Conservation (phyloP, 2,113 vertebrate species). For the human region DNA sequence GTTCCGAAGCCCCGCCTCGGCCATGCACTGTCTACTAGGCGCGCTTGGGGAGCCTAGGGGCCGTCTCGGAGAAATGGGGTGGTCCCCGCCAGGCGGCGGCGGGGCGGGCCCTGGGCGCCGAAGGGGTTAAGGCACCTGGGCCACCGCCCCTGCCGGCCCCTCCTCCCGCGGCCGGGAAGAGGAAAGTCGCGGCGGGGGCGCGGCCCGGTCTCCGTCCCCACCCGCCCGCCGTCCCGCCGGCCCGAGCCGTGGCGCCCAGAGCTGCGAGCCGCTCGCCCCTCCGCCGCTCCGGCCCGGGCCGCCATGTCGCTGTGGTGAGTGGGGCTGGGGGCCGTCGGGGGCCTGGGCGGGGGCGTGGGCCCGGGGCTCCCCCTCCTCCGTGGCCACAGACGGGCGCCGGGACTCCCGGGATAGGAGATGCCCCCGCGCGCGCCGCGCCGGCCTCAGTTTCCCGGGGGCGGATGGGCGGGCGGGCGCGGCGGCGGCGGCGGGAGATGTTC, state of each 20-base stretch:
- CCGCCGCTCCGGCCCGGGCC: conserved; percentile 51
- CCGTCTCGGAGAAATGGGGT: not conserved
- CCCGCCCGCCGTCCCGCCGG: conserved; percentile 35
- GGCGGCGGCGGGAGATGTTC: not conserved
- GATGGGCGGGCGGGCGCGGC: not conserved
- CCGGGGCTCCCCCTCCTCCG: no score
- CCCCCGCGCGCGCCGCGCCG: not conserved
- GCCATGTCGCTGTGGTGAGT: conserved; percentile 87
- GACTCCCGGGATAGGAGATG: not conserved
- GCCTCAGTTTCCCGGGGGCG: not conserved
- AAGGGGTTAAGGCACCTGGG: conserved; percentile 77
- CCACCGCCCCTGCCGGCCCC: conserved; percentile 53
- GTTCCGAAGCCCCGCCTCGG: not conserved
- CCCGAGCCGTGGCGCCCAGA: conserved; percentile 12
- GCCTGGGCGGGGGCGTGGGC: not conserved
- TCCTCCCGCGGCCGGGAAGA: conserved; percentile 23
- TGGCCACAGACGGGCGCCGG: no score
- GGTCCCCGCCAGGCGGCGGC: not conserved
- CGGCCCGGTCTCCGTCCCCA: conserved; percentile 8
- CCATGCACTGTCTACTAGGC: no score
- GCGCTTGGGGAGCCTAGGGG: not conserved
- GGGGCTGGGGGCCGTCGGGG: not conserved
- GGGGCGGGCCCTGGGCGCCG: not conserved
- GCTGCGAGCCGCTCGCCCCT: conserved; percentile 60
- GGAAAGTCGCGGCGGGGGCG: conserved; percentile 60